Evolutionary conservation across 2,797 vertebrate species (phyloP).

Genomic region (Brotula barbata): DNA sequence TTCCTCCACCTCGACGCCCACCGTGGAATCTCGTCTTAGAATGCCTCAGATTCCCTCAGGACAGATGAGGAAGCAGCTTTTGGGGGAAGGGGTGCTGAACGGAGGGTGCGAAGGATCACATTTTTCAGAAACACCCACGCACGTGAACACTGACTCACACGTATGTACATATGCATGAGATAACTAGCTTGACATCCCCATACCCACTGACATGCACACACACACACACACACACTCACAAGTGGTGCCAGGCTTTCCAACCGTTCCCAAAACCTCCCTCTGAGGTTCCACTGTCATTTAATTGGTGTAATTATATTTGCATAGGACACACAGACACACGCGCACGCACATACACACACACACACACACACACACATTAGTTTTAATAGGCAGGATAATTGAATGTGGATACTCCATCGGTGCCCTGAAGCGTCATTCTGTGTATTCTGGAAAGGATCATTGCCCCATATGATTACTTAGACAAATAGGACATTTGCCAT

Average conservation of each 20-base stretch:
- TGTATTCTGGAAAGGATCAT: slow-evolving; percentile 33
- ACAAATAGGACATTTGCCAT: slow-evolving; percentile 40
- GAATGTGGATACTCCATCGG: slow-evolving; percentile 50
- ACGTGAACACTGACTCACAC: slow-evolving; percentile 28
- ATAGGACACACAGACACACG: slow-evolving; percentile 46
- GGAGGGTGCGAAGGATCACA: slow-evolving; percentile 60
- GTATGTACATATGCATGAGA: background rate
- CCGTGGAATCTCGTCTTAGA: slow-evolving; percentile 42
- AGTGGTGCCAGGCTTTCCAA: slow-evolving; percentile 54
- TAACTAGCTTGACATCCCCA: slow-evolving; percentile 15
- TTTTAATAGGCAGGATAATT: slow-evolving; percentile 70
- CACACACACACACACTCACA: slow-evolving; percentile 16
- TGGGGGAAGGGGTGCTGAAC: slow-evolving; percentile 41
- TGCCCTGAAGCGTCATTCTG: slow-evolving; percentile 58
- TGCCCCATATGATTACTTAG: slow-evolving; percentile 46
- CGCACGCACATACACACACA: slow-evolving; percentile 25
- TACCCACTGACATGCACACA: slow-evolving; percentile 31
- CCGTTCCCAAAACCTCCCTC: slow-evolving; percentile 41
- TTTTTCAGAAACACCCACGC: slow-evolving; percentile 62
- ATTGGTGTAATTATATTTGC: slow-evolving; percentile 76
- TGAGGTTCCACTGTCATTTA: slow-evolving; percentile 54
- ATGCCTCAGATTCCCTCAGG: slow-evolving; percentile 55
- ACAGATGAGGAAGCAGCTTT: slow-evolving; percentile 47
- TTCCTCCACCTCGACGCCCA: slow-evolving; percentile 37
- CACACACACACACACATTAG: slow-evolving; percentile 32